A percentile compares a stretch with the other conserved stretches of the same genome.
phyloP scores from a whole-genome alignment of 2,113 vertebrate genomes.

The Parus major region DNA sequence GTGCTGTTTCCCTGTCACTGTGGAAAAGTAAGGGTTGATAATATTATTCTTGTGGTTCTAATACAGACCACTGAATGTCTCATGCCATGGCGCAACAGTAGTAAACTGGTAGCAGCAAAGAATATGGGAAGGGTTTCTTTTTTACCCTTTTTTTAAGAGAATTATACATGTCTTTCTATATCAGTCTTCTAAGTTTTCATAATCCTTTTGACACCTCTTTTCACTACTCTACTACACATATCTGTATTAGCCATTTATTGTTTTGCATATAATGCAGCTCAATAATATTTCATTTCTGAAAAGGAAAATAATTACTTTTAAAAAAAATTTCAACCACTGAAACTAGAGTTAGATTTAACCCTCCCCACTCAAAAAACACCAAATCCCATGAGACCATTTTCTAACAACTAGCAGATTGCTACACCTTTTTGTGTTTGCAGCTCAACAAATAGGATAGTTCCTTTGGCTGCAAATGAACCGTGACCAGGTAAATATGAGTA shows the following conservation, averaged over 20 bases:
- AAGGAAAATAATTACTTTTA: neutral
- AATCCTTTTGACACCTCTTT: neutral
- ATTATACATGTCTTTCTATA: neutral
- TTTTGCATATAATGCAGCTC: neutral
- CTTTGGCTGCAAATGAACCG: neutral
- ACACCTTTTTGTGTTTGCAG: neutral
- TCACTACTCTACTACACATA: neutral
- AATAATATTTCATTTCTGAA: neutral
- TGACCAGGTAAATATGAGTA: neutral
- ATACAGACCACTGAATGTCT: neutral
- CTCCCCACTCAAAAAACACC: neutral
- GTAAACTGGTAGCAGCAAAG: neutral
- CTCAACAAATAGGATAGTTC: neutral
- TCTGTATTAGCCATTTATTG: neutral
- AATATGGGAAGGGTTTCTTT: neutral
- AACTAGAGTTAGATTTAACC: neutral
- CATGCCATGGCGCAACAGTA: neutral
- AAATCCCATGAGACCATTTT: neutral
- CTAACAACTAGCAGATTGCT: neutral
- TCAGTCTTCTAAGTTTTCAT: neutral
- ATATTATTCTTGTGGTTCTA: neutral
- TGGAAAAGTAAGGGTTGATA: neutral
- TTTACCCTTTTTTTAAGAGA: neutral
- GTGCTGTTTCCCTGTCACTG: neutral
- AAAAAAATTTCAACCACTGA: neutral